phyloP scores from a whole-genome alignment of 2,113 vertebrate genomes.

The Pseudorasbora parva region DNA sequence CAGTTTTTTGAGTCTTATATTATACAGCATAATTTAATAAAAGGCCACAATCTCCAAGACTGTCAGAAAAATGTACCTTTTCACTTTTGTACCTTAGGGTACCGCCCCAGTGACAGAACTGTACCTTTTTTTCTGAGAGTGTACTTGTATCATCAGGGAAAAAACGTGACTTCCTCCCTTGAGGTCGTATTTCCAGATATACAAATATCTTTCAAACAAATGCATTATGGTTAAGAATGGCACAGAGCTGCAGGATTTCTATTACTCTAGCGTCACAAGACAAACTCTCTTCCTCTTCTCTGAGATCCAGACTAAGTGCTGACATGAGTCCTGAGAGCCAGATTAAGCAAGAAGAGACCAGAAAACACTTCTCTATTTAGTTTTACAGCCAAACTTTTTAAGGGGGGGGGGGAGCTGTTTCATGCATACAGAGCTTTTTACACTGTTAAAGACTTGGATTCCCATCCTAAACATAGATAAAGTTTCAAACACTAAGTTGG shows the following conservation, averaged over 20 bases:
- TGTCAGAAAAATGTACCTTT: too few species aligned
- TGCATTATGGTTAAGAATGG: slow-evolving; percentile 7
- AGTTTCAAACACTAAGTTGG: too few species aligned
- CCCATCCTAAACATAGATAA: too few species aligned
- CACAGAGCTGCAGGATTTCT: neutral
- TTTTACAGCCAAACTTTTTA: neutral
- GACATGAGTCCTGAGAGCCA: neutral
- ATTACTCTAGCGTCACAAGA: neutral
- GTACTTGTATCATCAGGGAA: neutral
- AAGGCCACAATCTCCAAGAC: neutral
- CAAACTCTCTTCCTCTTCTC: slow-evolving; percentile 27
- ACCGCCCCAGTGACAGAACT: too few species aligned
- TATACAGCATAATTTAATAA: neutral
- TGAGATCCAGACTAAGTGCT: slow-evolving; percentile 14
- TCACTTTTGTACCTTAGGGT: too few species aligned
- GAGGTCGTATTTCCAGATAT: neutral
- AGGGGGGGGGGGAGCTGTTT: too few species aligned
- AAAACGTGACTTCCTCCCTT: neutral
- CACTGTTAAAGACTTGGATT: too few species aligned
- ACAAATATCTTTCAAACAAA: neutral
- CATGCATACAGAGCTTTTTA: too few species aligned
- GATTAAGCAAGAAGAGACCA: slow-evolving; percentile 27
- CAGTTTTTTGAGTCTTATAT: neutral
- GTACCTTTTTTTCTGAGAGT: too few species aligned
- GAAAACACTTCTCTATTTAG: slow-evolving; percentile 12